Base-by-base conservation (phyloP, 1,140 invertebrate species). In the Tetraneura akinire region DNA sequence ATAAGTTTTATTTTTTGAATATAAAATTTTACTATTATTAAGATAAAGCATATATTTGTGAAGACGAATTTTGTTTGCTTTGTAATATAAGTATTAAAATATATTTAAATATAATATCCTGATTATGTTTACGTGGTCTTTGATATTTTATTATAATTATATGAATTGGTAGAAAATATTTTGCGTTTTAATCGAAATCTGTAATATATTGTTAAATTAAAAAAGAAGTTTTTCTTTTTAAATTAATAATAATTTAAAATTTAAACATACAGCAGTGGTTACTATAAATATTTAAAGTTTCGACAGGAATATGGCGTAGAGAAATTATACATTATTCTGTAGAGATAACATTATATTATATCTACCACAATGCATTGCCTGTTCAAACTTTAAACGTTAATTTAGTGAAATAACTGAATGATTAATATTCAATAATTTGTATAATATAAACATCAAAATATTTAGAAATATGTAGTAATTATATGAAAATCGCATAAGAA, bases 331-430 rank as follows among this genome's bases (percentile, higher is more conserved):
- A 68, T 68, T 68, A 68, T 45, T 10, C 1, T 8, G 13, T 3
- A 10, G 5, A 10, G n/a, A 68, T 68, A 68, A 42, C 45, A 68
- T 64, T 66, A 66, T 32, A 10, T 21, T 21, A 23, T 9, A 4
- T n/a, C n/a, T 64, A 37, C 13, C 14, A 55, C 18, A 68, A 10
- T 11, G 21, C 37, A 68, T 10, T n/a, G 21, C 14, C 0, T 23
- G 37, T 16, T 68, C 18, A 45, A 45, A 68, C n/a, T 68, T 68
- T 45, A 68, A 45, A 68, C 37, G 64, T 68, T 68, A 45, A 45
- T 68, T 68, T 68, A 68, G n/a, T 23, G n/a, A 66, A 66, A 66
- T 21, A 45, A 45, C 62, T 14, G 18, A 18, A 21, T 42, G 4
- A 42, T 42, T 42, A 42, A 21, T 21, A 21, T 21, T 66, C 10